These are phyloP conservation scores for Dendrolimus houi DNA, from an alignment of 2,888 invertebrate genomes.

Conservation along the genomic window DNA sequence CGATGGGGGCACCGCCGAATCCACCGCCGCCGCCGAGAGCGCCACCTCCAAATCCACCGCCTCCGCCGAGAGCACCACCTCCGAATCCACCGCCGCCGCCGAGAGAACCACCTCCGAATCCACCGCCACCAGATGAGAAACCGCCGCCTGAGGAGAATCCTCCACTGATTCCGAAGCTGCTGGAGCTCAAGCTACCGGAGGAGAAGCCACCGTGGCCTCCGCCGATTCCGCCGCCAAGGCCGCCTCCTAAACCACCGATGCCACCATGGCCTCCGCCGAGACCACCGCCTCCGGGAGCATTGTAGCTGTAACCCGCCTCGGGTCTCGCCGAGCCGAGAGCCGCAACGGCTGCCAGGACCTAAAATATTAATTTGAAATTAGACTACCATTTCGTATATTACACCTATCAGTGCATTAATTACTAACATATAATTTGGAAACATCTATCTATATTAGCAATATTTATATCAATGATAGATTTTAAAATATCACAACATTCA, in stretches of 20 bases:
- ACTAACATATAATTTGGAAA: too few species aligned
- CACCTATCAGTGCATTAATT: too few species aligned
- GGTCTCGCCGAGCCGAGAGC: slow-evolving; percentile 76
- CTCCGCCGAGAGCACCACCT: slow-evolving; percentile 41
- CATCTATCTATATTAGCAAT: too few species aligned
- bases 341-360: slow-evolving; percentile 74
- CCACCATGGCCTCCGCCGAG: slow-evolving; percentile 35
- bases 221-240: slow-evolving; percentile 33
- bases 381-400: too few species aligned
- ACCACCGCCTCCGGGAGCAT: slow-evolving; percentile 61
- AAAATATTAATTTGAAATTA: slow-evolving; percentile 10
- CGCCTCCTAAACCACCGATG: slow-evolving; percentile 37
- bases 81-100: slow-evolving; percentile 40
- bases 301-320: slow-evolving; percentile 79
- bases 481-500: too few species aligned
- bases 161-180: slow-evolving; percentile 42
- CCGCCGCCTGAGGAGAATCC: slow-evolving; percentile 44
- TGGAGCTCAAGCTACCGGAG: slow-evolving; percentile 48
- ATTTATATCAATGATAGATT: too few species aligned
- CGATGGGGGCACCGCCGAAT: slow-evolving; percentile 73
- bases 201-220: slow-evolving; percentile 42
- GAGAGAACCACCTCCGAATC: slow-evolving; percentile 38
- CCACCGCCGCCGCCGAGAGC: slow-evolving; percentile 52
- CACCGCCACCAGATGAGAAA: slow-evolving; percentile 30
- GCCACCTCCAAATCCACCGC: slow-evolving; percentile 42